Conservation (phyloP, 64 coral and sea anemone species). For the Acropora yongei region DNA sequence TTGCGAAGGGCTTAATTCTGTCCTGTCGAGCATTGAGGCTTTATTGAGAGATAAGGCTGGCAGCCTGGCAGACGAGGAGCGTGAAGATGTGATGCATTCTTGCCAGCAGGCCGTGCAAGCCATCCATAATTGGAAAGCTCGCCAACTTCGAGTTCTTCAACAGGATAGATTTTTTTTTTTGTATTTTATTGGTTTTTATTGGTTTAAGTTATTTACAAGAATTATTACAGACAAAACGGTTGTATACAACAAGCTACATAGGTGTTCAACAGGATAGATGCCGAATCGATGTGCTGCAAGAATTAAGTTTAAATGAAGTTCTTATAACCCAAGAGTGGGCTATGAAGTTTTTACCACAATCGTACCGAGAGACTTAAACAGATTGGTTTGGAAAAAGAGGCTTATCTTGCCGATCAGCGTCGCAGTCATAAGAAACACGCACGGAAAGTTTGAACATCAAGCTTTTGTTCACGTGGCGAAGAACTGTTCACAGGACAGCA, state of each 20-base stretch:
- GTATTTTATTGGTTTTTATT: too few relatives aligned
- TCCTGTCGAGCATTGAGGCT: constrained; percentile 12
- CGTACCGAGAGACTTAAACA: neutral
- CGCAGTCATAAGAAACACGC: neutral
- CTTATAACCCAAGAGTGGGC: constrained; percentile 10
- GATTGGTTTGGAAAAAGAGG: constrained; percentile 37
- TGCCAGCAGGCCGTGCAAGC: constrained; percentile 14
- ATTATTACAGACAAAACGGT: too few relatives aligned
- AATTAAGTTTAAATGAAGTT: neutral
- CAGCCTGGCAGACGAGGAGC: constrained; percentile 8
- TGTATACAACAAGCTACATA: too few relatives aligned
- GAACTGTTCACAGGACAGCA: constrained; percentile 53
- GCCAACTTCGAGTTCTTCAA: neutral
- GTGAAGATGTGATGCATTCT: constrained; percentile 41
- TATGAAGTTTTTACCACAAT: neutral
- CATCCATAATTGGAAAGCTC: constrained; percentile 37
- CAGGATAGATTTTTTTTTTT: too few relatives aligned
- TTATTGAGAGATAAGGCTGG: neutral
- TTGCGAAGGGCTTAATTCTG: constrained; percentile 35
- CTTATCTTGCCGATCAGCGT: constrained; percentile 55
- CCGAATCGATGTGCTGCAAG: constrained; percentile 3
- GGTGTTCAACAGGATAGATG: too few relatives aligned
- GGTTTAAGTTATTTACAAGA: too few relatives aligned
- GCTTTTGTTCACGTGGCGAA: constrained; percentile 45
- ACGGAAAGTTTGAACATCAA: constrained; percentile 25